A percentile compares a stretch with the other conserved stretches of the same genome.
Evolutionary conservation across 2,888 invertebrate genomes (phyloP).

Genomic region (Stenichneumon culpator): DNA sequence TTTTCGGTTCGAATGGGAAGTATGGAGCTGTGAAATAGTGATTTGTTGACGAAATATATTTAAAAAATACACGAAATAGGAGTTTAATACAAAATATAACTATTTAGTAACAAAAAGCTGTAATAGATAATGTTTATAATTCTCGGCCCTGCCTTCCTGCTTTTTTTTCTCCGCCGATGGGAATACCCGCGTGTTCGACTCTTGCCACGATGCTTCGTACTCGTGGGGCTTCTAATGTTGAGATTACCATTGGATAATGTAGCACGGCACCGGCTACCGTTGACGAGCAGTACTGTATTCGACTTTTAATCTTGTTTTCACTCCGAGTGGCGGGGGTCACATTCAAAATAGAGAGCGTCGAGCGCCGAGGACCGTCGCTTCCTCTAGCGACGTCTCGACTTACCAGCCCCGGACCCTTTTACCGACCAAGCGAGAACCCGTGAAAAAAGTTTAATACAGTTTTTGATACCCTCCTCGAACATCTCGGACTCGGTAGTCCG

Average conservation of each 20-base stretch:
- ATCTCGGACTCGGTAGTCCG: no score
- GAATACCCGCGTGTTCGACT: neutral
- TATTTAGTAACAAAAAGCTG: constrained; percentile 78
- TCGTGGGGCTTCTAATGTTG: constrained; percentile 23
- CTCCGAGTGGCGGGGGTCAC: neutral
- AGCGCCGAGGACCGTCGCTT: no score
- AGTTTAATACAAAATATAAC: constrained; percentile 82
- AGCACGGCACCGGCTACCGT: neutral
- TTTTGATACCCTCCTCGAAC: no score
- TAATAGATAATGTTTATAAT: neutral
- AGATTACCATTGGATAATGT: constrained; percentile 6
- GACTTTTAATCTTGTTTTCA: constrained; percentile 4
- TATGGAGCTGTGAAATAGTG: constrained; percentile 83
- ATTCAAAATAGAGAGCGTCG: neutral
- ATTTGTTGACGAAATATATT: constrained; percentile 81
- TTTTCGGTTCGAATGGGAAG: constrained; percentile 78
- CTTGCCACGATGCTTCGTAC: neutral
- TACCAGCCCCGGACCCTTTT: neutral
- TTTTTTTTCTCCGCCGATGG: neutral
- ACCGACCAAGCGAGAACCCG: constrained; percentile 16
- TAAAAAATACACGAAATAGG: constrained; percentile 76
- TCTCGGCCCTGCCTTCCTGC: neutral
- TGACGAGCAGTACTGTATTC: neutral
- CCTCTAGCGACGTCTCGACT: no score
- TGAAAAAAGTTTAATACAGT: no score